A percentile compares a stretch with the other conserved stretches of the same genome.
Conservation (phyloP, 2,888 invertebrate species). For the Hydrotaea diabolus region DNA sequence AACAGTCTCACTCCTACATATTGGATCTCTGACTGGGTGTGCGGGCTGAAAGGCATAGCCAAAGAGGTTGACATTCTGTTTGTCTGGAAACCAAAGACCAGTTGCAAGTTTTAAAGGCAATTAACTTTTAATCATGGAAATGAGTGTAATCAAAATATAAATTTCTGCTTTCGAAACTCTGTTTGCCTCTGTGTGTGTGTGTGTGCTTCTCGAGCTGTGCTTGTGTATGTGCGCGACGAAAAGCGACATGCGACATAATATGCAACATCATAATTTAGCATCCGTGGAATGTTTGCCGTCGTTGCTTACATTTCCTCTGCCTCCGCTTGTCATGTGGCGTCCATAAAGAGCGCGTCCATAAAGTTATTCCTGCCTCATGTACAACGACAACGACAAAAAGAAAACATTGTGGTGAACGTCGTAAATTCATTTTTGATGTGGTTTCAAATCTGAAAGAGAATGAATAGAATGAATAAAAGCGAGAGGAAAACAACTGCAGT, state of each 20-base stretch:
- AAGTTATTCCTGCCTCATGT: slow-evolving; percentile 43
- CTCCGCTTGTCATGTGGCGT: slow-evolving; percentile 46
- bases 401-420: slow-evolving; percentile 59
- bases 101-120: slow-evolving; percentile 59
- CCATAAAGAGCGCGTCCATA: neutral
- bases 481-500: slow-evolving; percentile 30
- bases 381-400: slow-evolving; percentile 27
- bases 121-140: slow-evolving; percentile 60
- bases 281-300: slow-evolving; percentile 43
- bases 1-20: no score
- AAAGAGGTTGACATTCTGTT: slow-evolving; percentile 31
- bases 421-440: slow-evolving; percentile 65
- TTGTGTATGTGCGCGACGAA: no score
- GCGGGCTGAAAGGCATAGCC: slow-evolving; percentile 1
- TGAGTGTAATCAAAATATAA: slow-evolving; percentile 51
- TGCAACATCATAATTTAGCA: slow-evolving; percentile 64
- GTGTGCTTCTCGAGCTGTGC: neutral
- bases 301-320: slow-evolving; percentile 53
- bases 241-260: slow-evolving; percentile 47
- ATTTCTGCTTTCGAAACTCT: slow-evolving; percentile 36
- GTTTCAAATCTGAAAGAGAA: slow-evolving; percentile 53
- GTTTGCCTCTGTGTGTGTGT: slow-evolving; percentile 5
- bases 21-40: neutral
- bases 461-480: slow-evolving; percentile 34
- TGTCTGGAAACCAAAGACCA: slow-evolving; percentile 44